These are phyloP conservation scores for Blastobasis lacticolella DNA, from an alignment of 2,888 invertebrate species.

Conservation along the genomic window DNA sequence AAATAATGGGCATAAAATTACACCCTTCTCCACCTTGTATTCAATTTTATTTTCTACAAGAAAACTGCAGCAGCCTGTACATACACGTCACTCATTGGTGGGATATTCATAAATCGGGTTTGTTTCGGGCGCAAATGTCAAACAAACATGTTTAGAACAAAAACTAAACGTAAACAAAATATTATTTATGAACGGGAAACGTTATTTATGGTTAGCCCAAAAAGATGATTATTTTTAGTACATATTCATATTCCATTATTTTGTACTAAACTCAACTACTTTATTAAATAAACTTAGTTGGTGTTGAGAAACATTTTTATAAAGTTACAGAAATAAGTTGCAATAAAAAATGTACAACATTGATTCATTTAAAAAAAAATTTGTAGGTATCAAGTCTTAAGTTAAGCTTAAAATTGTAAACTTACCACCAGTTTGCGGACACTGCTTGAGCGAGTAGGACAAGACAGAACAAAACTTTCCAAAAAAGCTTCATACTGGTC, in stretches of 20 bases:
- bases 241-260: too few species aligned
- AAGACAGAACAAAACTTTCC: conserved; percentile 53
- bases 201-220: conserved; percentile 16
- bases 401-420: conserved; percentile 10
- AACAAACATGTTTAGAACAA: conserved; percentile 17
- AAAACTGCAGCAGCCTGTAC: too few species aligned
- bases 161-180: conserved; percentile 24
- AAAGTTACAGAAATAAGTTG: background rate
- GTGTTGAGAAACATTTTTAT: too few species aligned
- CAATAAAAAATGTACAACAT: background rate
- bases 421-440: conserved; percentile 66
- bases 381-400: background rate
- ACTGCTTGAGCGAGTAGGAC: conserved; percentile 51
- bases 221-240: background rate
- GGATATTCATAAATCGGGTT: conserved; percentile 1
- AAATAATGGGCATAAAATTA: too few species aligned
- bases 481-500: conserved; percentile 57
- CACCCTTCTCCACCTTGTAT: too few species aligned
- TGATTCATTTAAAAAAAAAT: background rate
- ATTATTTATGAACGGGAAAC: conserved; percentile 23
- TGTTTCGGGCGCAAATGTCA: conserved; percentile 15
- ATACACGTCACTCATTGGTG: too few species aligned
- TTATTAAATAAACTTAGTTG: too few species aligned
- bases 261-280: too few species aligned
- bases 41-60: too few species aligned